Evolutionary conservation across 2,888 invertebrate genomes (phyloP).

Genomic region (Caenorhabditis sulstoni): DNA sequence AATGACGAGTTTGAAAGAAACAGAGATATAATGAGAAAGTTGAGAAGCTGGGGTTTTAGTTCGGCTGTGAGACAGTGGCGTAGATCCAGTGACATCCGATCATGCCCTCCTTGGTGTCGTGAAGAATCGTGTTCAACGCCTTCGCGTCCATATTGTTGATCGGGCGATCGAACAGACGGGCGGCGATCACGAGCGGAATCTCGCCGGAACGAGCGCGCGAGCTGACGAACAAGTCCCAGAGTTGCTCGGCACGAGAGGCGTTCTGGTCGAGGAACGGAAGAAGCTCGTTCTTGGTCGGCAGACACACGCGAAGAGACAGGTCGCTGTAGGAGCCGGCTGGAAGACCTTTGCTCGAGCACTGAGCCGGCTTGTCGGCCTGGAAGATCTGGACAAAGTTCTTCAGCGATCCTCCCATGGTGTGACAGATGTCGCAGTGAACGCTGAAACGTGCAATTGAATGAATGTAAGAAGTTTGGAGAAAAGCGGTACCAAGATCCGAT

Average conservation of each 20-base stretch:
- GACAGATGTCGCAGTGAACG: constrained; percentile 79
- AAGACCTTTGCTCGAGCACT: constrained; percentile 77
- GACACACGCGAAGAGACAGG: constrained; percentile 78
- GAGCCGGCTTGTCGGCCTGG: constrained; percentile 77
- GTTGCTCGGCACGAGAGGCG: constrained; percentile 77
- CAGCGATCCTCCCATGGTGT: constrained; percentile 75
- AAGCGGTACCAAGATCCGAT: constrained; percentile 77
- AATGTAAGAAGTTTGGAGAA: too few relatives aligned
- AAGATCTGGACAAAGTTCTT: constrained; percentile 79
- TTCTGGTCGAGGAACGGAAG: constrained; percentile 80
- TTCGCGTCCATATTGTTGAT: constrained; percentile 78
- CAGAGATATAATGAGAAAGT: not conserved
- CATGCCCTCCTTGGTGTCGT: constrained; percentile 78
- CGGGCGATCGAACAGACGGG: constrained; percentile 78
- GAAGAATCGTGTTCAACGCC: constrained; percentile 77
- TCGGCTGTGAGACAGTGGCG: constrained; percentile 75
- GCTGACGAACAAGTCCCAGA: constrained; percentile 80
- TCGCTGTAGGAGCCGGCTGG: constrained; percentile 77
- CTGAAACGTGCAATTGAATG: too few relatives aligned
- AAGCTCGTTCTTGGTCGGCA: constrained; percentile 79
- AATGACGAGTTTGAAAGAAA: constrained; percentile 45
- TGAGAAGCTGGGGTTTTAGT: constrained; percentile 37
- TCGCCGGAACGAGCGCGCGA: constrained; percentile 78
- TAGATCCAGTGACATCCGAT: constrained; percentile 80
- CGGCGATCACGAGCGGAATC: constrained; percentile 79